Base-by-base conservation (phyloP, 1,140 invertebrate species). In the Ctenoplectra terminalis region DNA sequence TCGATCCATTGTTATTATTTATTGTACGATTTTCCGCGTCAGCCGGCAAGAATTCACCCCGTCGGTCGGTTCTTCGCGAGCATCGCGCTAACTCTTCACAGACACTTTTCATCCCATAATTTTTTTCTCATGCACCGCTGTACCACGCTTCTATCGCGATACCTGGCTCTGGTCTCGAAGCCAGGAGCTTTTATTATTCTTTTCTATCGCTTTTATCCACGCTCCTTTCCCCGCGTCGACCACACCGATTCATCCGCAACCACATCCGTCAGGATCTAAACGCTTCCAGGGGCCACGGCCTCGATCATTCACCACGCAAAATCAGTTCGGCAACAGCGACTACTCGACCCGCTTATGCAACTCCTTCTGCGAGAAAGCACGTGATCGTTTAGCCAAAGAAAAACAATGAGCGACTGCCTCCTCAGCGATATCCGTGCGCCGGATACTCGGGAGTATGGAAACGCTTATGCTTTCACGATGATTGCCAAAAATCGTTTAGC, bases 391-490 rank as follows among this genome's bases (percentile, higher is more conserved):
- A 73, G 69, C 29, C 64, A 63, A 7, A 37, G 34, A 82, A 34
- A 69, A 34, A 50, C 9, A 69, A 34, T 40, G 64, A 78, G 54
- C 66, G 54, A 26, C 40, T 61, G 67, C 34, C 76, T 50, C 11
- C 76, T 31, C 37, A 58, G 54, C 50, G 52, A 67, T 29, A 17
- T 20, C 20, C 63, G 34, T n/a, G n/a, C n/a, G 26, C 48, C 37
- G 37, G 31, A 6, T n/a, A 31, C 46, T 11, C 17, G 31, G 13
- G 20, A 73, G 54, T 73, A 60, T 73, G 40, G 17, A 52, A 70
- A 79, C 69, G 77, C 67, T 80, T 80, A n/a, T 9, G 77, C 77
- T 80, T 73, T 52, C 77, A 60, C 58, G 58, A 54, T 31, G 48
- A 63, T 73, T 63, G 70, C 46, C 43, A 34, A 48, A 58, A 31